These are phyloP conservation scores for Cecropterus lyciades DNA, from an alignment of 1,140 invertebrate genomes.

Conservation along the genomic window DNA sequence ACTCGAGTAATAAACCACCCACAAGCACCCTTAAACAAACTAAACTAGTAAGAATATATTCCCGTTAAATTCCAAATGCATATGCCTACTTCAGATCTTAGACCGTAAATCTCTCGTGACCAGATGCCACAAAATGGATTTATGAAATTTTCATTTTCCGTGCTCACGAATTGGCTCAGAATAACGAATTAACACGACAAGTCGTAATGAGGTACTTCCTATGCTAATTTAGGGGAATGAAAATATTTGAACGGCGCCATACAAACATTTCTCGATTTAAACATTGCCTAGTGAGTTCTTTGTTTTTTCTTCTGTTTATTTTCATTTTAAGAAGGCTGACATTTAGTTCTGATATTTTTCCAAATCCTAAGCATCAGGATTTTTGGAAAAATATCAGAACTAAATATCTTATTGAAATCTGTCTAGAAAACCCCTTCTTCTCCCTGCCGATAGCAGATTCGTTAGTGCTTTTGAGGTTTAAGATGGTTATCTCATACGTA, in stretches of 20 bases:
- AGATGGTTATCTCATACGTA: no score
- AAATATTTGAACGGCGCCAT: slow-evolving; percentile 16
- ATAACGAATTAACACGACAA: slow-evolving; percentile 22
- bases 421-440: no score
- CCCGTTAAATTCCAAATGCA: not conserved
- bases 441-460: no score
- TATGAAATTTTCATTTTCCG: slow-evolving; percentile 6
- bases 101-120: slow-evolving; percentile 7
- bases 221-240: slow-evolving; percentile 26
- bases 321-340: not conserved
- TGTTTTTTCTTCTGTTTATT: slow-evolving; percentile 6
- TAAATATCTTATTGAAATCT: no score
- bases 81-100: not conserved
- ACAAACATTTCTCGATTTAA: not conserved
- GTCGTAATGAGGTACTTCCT: slow-evolving; percentile 19
- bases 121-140: slow-evolving; percentile 8
- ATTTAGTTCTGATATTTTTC: no score
- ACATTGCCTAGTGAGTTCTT: not conserved
- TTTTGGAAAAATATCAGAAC: no score
- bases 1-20: no score
- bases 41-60: no score
- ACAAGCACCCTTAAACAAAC: no score
- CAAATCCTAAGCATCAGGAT: no score
- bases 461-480: no score
- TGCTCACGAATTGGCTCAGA: slow-evolving; percentile 9